Evolutionary conservation across 2,113 vertebrate genomes (phyloP), one percentile per base, ranked within the genome.

Genomic region (Balaeniceps rex): DNA sequence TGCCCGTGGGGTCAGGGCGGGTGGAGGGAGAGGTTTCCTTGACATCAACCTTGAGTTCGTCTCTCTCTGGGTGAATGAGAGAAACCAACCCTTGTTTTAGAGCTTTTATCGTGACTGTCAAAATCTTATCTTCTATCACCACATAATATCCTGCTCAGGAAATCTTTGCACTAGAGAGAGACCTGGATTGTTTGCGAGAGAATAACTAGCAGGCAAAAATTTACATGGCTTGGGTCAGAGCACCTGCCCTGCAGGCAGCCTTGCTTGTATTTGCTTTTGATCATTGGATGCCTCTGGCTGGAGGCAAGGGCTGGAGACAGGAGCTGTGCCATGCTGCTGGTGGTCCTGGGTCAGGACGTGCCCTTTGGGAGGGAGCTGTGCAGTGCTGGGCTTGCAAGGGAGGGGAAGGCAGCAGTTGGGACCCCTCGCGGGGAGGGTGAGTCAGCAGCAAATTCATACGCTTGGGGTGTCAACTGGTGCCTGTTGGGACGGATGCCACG

Each of bases 251-350:
- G 81, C 77, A 92, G 88, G 82, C 88, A 92, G 42, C 79, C 70
- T 79, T 89, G 95, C 89, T 90, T 78, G 40, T 93, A 84, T 91
- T 95, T 94, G 93, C 72, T 96, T 94, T 93, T 90, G 51, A 95
- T 95, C 93, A 42, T 75, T 82, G 74, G 80, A 81, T 9, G n/a
- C 55, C 80, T 87, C 82, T 93, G 89, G 80, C 64, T 88, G 85
- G 66, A 93, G 83, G 60, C 81, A 74, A 93, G 58, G 71, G 71
- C 94, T 79, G 76, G 90, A 94, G 42, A 47, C 14, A 0, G 16
- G 54, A 90, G 52, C 57, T 66, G 40, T 31, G 9, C 26, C 51
- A 40, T 58, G 55, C 61, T 71, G 83, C 58, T 70, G 44, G 44
- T 84, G 72, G 55, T 95, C 58, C n/a, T 51, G 49, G 52, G 26